Evolutionary conservation across 2,888 invertebrate species (phyloP).

Genomic region (Agrenia bidenticulata): DNA sequence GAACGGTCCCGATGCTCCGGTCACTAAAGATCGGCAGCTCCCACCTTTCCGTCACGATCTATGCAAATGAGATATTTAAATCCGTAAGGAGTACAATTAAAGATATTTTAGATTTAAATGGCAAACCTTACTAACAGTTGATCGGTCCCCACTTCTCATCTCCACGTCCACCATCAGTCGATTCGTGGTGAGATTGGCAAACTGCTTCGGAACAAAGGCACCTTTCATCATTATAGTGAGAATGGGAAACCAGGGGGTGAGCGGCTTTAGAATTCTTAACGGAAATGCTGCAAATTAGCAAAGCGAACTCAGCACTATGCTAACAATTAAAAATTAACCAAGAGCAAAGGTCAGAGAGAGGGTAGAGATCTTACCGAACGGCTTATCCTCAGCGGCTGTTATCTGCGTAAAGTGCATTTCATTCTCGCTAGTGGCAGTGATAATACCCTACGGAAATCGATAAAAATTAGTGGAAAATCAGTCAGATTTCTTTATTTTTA

Average conservation of each 20-base stretch:
- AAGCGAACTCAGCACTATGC: too few relatives aligned
- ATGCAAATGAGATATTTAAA: too few relatives aligned
- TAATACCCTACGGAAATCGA: conserved; percentile 32
- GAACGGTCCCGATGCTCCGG: conserved; percentile 7
- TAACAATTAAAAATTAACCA: conserved; percentile 4
- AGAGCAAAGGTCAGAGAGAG: neutral
- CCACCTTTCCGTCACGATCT: conserved; percentile 38
- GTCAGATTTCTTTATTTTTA: too few relatives aligned
- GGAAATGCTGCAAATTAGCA: conserved; percentile 35
- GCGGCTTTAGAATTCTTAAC: conserved; percentile 24
- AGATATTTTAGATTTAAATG: too few relatives aligned
- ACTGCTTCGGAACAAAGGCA: conserved; percentile 62
- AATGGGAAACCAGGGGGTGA: conserved; percentile 41
- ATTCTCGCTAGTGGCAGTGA: conserved; percentile 44
- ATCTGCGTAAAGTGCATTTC: conserved; percentile 35
- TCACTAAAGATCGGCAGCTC: conserved; percentile 41
- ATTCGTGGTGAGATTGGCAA: conserved; percentile 53
- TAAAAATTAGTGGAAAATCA: too few relatives aligned
- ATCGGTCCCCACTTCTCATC: conserved; percentile 8
- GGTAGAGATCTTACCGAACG: conserved; percentile 29
- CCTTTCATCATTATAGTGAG: conserved; percentile 64
- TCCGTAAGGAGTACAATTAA: too few relatives aligned
- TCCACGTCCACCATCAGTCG: conserved; percentile 36
- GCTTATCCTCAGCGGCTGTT: conserved; percentile 27
- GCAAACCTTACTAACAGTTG: conserved; percentile 14